A percentile compares a stretch with the other conserved stretches of the same genome.
Conservation (phyloP, 2,888 invertebrate species). For the Acrobasis repandana region DNA sequence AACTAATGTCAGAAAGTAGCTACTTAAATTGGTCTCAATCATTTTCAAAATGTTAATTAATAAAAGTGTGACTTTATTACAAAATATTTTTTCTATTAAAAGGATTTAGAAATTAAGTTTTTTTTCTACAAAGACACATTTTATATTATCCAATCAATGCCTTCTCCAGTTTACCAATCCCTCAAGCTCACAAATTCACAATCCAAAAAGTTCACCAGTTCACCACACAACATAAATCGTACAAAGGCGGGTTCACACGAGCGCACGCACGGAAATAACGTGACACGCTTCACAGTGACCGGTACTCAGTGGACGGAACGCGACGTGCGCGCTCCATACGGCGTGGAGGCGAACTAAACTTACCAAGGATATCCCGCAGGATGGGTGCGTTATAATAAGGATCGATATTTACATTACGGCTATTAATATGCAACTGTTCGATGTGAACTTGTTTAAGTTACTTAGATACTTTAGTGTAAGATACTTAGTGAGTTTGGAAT, state of each 20-base stretch:
- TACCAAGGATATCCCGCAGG: slow-evolving; percentile 73
- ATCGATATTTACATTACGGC: slow-evolving; percentile 79
- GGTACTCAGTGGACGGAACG: slow-evolving; percentile 59
- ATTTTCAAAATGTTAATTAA: no score
- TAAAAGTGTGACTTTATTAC: no score
- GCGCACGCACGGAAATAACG: slow-evolving; percentile 29
- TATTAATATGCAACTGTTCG: slow-evolving; percentile 70
- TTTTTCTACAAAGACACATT: neutral
- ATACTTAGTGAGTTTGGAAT: no score
- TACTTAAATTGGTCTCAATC: no score
- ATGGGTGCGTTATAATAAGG: slow-evolving; percentile 71
- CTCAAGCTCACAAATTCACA: slow-evolving; percentile 3
- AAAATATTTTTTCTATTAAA: no score
- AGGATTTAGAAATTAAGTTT: no score
- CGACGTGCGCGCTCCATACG: slow-evolving; percentile 71
- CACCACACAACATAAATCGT: slow-evolving; percentile 24
- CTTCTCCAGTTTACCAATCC: neutral
- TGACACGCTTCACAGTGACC: slow-evolving; percentile 18
- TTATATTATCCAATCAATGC: neutral
- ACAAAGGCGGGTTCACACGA: slow-evolving; percentile 45
- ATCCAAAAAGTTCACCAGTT: neutral
- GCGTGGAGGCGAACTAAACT: slow-evolving; percentile 73
- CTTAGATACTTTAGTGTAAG: no score
- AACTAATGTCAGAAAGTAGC: no score
- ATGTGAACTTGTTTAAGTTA: slow-evolving; percentile 1